Evolutionary conservation across 2,888 invertebrate species (phyloP), one percentile per base, ranked within the genome.

Genomic region (Epinotia demarniana): DNA sequence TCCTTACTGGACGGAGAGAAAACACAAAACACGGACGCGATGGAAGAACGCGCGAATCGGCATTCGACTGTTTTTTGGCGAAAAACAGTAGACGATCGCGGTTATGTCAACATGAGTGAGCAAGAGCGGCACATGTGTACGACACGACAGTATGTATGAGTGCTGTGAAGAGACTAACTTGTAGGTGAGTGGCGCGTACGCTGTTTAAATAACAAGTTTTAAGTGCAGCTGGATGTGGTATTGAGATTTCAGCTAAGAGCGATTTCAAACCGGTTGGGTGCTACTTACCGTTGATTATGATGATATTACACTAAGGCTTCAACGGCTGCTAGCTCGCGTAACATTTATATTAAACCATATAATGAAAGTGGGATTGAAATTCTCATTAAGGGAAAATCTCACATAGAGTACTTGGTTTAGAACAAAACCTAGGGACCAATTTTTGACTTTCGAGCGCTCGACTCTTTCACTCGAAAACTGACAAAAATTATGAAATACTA

Each of bases 201-300:
- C 60, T 46, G n/a, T 39, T 43, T 23, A 49, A 43, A 46, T 70
- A 53, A 5, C 58, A 16, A 55, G 43, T 60, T 46, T 69, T 11
- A 18, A 53, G 18, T n/a, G 58, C 74, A 58, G 49, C 74, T 75
- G 53, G 74, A 75, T 23, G 70, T 64, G 74, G 74, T 33, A 68
- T 68, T 53, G 49, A 23, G 39, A 39, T 39, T 9, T 16, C 53
- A 61, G 39, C 46, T 49, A 60, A 27, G 33, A 6, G 49, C 49
- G 57, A 60, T 66, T 27, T 49, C 1, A 46, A 16, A 69, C 27
- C 8, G 9, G 69, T 49, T 61, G 53, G 53, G 16, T 16, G 49
- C 4, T 49, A 8, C 8, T 53, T 13, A 53, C 53, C n/a, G 53
- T n/a, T 53, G 53, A 5, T 53, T 16, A 13, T 46, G 46, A 1